phyloP scores from a whole-genome alignment of 2,888 invertebrate genomes.

The Athetis lepigone region DNA sequence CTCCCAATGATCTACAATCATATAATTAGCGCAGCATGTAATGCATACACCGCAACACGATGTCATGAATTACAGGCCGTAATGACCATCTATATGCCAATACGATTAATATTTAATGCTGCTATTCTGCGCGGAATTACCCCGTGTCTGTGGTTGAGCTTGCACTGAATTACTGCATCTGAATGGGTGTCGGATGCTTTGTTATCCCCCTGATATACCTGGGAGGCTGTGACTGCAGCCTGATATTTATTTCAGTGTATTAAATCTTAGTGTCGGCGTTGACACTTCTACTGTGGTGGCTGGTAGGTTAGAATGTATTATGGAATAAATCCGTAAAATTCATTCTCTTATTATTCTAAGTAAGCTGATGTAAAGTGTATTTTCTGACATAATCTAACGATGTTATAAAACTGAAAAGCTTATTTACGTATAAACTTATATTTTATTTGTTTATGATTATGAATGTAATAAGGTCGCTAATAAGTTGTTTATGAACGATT shows the following conservation, averaged over 20 bases:
- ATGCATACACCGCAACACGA: conserved; percentile 70
- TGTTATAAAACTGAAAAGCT: background rate
- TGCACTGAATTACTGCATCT: conserved; percentile 84
- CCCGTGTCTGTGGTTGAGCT: conserved; percentile 83
- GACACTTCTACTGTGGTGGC: conserved; percentile 15
- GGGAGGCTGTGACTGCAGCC: conserved; percentile 39
- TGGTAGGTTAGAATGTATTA: background rate
- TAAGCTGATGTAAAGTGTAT: background rate
- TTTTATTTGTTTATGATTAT: background rate
- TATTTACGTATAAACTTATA: background rate
- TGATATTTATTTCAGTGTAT: conserved; percentile 38
- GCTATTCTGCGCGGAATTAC: conserved; percentile 85
- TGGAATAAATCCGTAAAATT: background rate
- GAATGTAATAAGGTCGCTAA: background rate
- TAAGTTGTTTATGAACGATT: background rate
- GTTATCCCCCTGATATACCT: conserved; percentile 69
- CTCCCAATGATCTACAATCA: conserved; percentile 70
- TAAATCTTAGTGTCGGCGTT: conserved; percentile 30
- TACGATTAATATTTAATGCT: conserved; percentile 88
- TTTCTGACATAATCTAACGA: background rate
- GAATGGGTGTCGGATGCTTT: conserved; percentile 79
- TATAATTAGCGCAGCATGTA: conserved; percentile 77
- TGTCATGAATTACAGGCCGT: conserved; percentile 80
- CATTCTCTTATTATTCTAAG: background rate
- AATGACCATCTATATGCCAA: conserved; percentile 86